Conservation (phyloP, 2,113 vertebrate genomes). For the Orcinus orca region DNA sequence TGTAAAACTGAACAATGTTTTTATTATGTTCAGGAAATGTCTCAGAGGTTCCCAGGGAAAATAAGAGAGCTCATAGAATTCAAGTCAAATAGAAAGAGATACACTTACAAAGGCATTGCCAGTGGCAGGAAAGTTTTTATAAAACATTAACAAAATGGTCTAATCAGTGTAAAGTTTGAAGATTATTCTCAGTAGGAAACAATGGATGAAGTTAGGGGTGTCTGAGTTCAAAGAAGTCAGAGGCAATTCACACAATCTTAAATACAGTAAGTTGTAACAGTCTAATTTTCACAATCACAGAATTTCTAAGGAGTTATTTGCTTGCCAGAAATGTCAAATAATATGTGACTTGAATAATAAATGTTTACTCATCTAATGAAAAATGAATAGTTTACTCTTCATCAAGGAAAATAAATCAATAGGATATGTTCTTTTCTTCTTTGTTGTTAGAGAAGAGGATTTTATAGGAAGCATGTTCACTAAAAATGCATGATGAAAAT, state of each 20-base stretch:
- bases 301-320: background rate
- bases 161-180: constrained; percentile 40
- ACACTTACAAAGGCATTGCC: background rate
- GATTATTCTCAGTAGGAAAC: background rate
- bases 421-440: background rate
- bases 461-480: background rate
- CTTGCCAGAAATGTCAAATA: constrained; percentile 31
- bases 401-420: constrained; percentile 46
- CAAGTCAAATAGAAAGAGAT: constrained; percentile 3
- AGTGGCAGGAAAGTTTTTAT: background rate
- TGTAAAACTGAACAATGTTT: background rate
- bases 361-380: constrained; percentile 18
- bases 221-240: background rate
- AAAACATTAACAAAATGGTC: background rate
- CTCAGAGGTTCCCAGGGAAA: background rate
- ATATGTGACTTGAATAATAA: constrained; percentile 38
- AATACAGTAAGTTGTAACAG: background rate
- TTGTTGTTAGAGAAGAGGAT: background rate
- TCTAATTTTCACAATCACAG: constrained; percentile 14
- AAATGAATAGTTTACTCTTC: constrained; percentile 32
- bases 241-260: constrained; percentile 22
- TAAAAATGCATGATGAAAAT: background rate
- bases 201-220: background rate
- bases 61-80: background rate
- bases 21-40: background rate